phyloP scores from a whole-genome alignment of 2,113 vertebrate species.

The Poeciliopsis prolifica region DNA sequence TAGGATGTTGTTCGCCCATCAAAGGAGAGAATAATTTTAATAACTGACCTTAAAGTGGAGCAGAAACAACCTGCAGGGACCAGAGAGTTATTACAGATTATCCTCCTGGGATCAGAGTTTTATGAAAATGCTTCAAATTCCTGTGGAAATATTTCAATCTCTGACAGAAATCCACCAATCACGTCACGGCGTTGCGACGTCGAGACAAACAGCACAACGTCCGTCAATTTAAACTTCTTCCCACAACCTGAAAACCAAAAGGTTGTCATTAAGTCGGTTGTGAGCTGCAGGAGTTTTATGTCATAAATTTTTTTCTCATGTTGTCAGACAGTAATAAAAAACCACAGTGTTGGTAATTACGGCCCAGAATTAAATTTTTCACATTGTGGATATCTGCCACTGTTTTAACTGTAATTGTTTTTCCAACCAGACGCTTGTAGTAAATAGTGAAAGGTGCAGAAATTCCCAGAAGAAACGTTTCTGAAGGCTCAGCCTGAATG shows the following conservation, averaged over 20 bases:
- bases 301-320: constrained; percentile 10
- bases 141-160: background rate
- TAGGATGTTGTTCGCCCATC: background rate
- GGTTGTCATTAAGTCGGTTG: background rate
- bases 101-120: background rate
- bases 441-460: constrained; percentile 45
- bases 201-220: background rate
- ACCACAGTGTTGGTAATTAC: constrained; percentile 8
- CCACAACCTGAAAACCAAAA: background rate
- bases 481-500: constrained; percentile 56
- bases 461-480: constrained; percentile 49
- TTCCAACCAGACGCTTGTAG: constrained; percentile 45
- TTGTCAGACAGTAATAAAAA: background rate
- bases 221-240: background rate
- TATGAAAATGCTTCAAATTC: background rate
- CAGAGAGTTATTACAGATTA: background rate
- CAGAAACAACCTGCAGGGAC: background rate
- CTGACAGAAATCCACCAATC: background rate
- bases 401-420: constrained; percentile 43
- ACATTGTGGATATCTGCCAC: constrained; percentile 26
- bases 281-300: constrained; percentile 1
- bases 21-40: background rate
- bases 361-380: constrained; percentile 23
- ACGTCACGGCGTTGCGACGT: background rate
- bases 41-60: background rate